Percentiles rank a stretch among this genome's conserved stretches.
Conservation (phyloP, 2,888 invertebrate species). For the Eilema caniola region DNA sequence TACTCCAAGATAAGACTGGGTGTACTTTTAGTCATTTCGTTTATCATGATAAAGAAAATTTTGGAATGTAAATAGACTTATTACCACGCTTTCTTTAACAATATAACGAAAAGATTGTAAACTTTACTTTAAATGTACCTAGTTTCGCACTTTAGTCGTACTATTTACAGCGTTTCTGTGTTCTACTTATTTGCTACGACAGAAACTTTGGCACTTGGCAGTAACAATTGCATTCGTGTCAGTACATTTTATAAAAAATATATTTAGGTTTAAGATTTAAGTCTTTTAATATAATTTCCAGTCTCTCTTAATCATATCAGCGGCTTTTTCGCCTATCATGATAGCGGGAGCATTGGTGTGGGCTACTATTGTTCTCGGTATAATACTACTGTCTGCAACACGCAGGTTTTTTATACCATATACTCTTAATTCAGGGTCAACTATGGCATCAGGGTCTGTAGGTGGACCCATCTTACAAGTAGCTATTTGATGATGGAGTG, state of each 20-base stretch:
- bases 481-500: slow-evolving; percentile 90
- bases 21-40: too few species aligned
- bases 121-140: too few species aligned
- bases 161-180: background rate
- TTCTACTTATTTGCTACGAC: background rate
- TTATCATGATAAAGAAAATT: too few species aligned
- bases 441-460: slow-evolving; percentile 87
- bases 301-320: slow-evolving; percentile 87
- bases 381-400: slow-evolving; percentile 90
- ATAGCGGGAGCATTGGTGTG: slow-evolving; percentile 90
- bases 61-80: too few species aligned
- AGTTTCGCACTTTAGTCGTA: background rate
- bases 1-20: background rate
- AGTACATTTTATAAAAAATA: slow-evolving; percentile 10
- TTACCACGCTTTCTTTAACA: too few species aligned
- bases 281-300: slow-evolving; percentile 70
- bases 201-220: background rate
- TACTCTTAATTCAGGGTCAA: slow-evolving; percentile 88
- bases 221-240: too few species aligned
- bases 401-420: slow-evolving; percentile 88
- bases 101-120: too few species aligned
- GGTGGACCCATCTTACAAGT: slow-evolving; percentile 90
- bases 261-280: background rate
- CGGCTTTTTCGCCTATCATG: slow-evolving; percentile 91
- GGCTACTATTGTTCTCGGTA: slow-evolving; percentile 89